Conservation (phyloP, 2,888 invertebrate species). For the Anoplius nigerrimus region DNA sequence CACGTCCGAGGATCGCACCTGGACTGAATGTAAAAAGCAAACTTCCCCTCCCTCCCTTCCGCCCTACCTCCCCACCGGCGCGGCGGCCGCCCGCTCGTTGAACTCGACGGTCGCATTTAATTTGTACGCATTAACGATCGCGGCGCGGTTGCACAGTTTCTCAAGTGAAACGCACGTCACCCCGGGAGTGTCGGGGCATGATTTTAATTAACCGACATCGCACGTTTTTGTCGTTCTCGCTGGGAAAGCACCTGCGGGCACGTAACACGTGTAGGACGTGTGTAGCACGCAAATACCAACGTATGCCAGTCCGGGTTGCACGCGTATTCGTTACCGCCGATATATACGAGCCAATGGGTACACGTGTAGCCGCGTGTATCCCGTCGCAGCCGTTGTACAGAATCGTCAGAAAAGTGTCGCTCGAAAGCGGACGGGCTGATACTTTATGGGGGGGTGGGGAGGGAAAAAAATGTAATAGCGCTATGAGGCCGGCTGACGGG, state of each 20-base stretch:
- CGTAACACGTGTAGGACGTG: neutral
- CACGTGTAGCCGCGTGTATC: conserved; percentile 3
- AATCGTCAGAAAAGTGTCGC: conserved; percentile 2
- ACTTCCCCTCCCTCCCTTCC: too few relatives aligned
- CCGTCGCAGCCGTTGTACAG: neutral
- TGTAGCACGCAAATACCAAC: neutral
- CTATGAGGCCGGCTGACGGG: too few relatives aligned
- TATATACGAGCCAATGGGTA: neutral
- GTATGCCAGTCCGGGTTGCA: neutral
- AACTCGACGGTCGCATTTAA: conserved; percentile 25
- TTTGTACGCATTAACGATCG: conserved; percentile 27
- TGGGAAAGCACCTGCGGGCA: conserved; percentile 39
- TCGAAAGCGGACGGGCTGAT: too few relatives aligned
- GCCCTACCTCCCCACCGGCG: too few relatives aligned
- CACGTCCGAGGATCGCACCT: too few relatives aligned
- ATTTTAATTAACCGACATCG: conserved; percentile 63
- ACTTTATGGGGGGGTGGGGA: too few relatives aligned
- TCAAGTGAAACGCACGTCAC: conserved; percentile 18
- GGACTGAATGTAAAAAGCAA: too few relatives aligned
- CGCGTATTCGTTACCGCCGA: neutral
- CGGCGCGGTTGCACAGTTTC: conserved; percentile 12
- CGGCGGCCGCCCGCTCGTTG: too few relatives aligned
- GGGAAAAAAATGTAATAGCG: too few relatives aligned
- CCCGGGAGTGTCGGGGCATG: conserved; percentile 47
- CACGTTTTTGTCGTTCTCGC: conserved; percentile 41